A percentile compares a stretch with the other conserved stretches of the same genome.
phyloP scores from a whole-genome alignment of 2,797 vertebrate genomes.

The Anguilla marmorata region DNA sequence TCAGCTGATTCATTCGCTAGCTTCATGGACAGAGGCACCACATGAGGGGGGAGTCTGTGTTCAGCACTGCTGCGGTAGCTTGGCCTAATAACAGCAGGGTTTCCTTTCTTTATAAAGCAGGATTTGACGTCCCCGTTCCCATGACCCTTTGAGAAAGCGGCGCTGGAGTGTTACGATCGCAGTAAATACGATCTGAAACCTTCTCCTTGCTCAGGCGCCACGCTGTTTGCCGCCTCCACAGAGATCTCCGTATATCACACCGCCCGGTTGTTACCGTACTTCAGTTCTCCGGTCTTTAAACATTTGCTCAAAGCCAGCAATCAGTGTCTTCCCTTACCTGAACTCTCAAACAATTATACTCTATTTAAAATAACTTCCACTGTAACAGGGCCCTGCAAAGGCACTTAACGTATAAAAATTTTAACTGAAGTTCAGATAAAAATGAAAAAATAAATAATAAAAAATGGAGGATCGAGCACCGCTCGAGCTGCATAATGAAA shows the following conservation, averaged over 20 bases:
- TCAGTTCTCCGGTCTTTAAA: neutral
- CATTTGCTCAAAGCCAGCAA: neutral
- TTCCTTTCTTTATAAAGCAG: neutral
- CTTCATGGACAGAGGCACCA: neutral
- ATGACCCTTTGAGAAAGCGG: neutral
- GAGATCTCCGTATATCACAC: neutral
- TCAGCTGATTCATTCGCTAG: neutral
- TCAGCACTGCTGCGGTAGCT: neutral
- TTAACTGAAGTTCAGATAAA: neutral
- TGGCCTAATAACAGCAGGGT: neutral
- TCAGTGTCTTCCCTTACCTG: neutral
- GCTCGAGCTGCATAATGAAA: slow-evolving; percentile 21
- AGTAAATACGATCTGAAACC: neutral
- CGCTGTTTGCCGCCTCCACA: neutral
- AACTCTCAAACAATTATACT: neutral
- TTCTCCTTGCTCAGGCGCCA: neutral
- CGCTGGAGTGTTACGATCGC: neutral
- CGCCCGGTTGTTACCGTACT: neutral
- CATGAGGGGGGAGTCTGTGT: neutral
- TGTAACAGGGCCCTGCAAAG: slow-evolving; percentile 6
- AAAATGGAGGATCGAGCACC: neutral
- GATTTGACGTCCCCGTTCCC: no score
- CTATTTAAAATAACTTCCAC: neutral
- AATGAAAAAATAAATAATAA: no score
- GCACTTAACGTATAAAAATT: slow-evolving; percentile 15